Conservation (phyloP, 2,888 invertebrate genomes). For the Gisinianus flammeolus region DNA sequence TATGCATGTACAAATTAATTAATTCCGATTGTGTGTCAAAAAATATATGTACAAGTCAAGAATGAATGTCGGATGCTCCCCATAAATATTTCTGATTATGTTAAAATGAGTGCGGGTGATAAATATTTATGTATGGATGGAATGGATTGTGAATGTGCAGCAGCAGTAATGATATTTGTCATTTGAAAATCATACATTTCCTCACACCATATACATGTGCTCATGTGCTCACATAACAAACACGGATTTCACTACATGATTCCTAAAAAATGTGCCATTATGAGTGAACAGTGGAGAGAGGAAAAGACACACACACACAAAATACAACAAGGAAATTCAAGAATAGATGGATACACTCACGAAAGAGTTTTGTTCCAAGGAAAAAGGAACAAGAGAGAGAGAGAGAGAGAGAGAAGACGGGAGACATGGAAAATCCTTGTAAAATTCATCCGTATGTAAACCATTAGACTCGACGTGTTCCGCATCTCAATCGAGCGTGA, state of each 20-base stretch:
- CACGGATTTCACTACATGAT: constrained; percentile 18
- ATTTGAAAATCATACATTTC: constrained; percentile 3
- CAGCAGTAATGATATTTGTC: constrained; percentile 22
- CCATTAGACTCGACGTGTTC: constrained; percentile 49
- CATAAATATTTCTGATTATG: constrained; percentile 39
- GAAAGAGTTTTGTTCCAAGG: background rate
- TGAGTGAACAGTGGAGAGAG: background rate
- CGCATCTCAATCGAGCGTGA: constrained; percentile 50
- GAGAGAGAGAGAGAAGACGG: constrained; percentile 33
- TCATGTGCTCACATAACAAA: constrained; percentile 1
- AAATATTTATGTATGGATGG: constrained; percentile 20
- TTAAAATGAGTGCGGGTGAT: constrained; percentile 10
- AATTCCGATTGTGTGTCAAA: background rate
- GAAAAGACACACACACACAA: background rate
- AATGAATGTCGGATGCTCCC: background rate
- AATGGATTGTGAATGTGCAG: background rate
- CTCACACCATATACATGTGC: background rate
- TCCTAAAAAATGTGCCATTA: constrained; percentile 21
- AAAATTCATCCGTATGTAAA: constrained; percentile 46
- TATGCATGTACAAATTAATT: background rate
- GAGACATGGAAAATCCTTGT: constrained; percentile 42
- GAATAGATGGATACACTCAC: background rate
- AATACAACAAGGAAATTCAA: background rate
- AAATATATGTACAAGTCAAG: background rate
- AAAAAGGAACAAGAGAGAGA: background rate